phyloP scores from a whole-genome alignment of 2,113 vertebrate species.

The Melanerpes formicivorus region DNA sequence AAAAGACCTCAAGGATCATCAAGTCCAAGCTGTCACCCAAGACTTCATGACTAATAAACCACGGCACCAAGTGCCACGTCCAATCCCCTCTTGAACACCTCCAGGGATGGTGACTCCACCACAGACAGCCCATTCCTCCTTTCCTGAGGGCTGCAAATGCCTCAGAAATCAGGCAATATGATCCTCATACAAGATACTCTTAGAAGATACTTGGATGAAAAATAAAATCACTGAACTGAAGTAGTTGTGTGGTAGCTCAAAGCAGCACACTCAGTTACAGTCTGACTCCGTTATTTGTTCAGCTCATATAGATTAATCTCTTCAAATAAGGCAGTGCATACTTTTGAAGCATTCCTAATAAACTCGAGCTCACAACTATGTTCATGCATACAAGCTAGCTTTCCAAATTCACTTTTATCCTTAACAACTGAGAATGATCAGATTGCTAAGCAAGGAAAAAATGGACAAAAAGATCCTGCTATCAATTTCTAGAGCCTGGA shows the following conservation, averaged over 20 bases:
- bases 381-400: neutral
- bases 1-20: too few species aligned
- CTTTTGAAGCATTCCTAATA: neutral
- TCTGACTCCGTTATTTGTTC: neutral
- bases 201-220: too few species aligned
- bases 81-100: too few species aligned
- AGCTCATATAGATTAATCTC: neutral
- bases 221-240: too few species aligned
- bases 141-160: neutral
- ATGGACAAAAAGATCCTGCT: neutral
- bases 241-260: too few species aligned
- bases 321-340: neutral
- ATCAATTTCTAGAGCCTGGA: neutral
- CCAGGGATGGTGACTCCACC: too few species aligned
- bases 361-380: neutral
- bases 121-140: neutral
- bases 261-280: neutral
- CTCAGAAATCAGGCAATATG: neutral
- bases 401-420: neutral
- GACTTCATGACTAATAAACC: too few species aligned
- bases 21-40: too few species aligned
- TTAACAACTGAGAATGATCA: neutral
- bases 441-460: neutral
- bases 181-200: neutral
- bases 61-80: too few species aligned